Percentiles rank a stretch among this genome's conserved stretches.
These are phyloP conservation scores for Lapara coniferarum DNA, from an alignment of 2,888 invertebrate species.

Conservation along the genomic window DNA sequence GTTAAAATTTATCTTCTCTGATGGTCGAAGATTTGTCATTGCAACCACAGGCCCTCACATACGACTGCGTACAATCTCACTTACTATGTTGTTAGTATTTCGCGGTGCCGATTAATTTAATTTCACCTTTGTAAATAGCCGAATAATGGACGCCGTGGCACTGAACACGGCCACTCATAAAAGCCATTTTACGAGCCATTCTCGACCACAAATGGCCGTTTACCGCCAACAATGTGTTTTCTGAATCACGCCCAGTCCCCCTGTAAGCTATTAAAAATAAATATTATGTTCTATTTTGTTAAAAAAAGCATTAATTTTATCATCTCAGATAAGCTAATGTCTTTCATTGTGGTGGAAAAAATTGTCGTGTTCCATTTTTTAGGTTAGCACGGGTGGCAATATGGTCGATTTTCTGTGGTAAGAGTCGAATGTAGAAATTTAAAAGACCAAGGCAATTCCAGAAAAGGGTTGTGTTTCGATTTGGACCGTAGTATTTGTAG, in stretches of 20 bases:
- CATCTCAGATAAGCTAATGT: conserved; percentile 22
- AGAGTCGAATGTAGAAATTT: too few relatives aligned
- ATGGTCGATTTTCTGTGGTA: background rate
- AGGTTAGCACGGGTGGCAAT: background rate
- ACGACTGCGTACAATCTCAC: background rate
- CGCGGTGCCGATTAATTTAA: conserved; percentile 61
- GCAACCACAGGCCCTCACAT: too few relatives aligned
- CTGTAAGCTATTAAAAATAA: conserved; percentile 52
- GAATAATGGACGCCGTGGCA: conserved; percentile 63
- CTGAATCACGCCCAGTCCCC: conserved; percentile 48
- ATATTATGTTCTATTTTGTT: conserved; percentile 43
- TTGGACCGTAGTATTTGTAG: too few relatives aligned
- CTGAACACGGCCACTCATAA: conserved; percentile 70
- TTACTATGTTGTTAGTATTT: conserved; percentile 9
- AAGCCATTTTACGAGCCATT: conserved; percentile 73
- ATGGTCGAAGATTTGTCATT: too few relatives aligned
- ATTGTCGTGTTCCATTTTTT: background rate
- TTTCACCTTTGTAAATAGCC: conserved; percentile 60
- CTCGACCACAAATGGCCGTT: conserved; percentile 67
- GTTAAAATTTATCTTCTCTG: too few relatives aligned
- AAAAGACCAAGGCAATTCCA: too few relatives aligned
- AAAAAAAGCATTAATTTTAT: conserved; percentile 25
- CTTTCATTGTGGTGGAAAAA: conserved; percentile 5
- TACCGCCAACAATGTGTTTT: conserved; percentile 61
- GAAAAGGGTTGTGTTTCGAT: too few relatives aligned